Base-by-base conservation (phyloP, 2,888 invertebrate genomes). In the Caenorhabditis wallacei region DNA sequence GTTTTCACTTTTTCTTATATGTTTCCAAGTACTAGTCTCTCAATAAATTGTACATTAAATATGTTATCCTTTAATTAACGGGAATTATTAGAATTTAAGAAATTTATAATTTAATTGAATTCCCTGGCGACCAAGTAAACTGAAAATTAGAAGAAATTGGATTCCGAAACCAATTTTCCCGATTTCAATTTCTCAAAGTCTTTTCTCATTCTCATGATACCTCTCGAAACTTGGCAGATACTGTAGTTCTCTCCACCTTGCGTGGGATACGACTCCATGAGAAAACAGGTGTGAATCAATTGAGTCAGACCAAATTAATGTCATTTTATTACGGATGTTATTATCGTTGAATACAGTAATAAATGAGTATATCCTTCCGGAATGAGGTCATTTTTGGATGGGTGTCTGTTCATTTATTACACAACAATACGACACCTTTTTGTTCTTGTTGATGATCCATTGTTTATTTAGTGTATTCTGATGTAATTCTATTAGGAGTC, bases 371-470 rank as follows among this genome's bases (percentile, higher is more conserved):
- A 2, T 20, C n/a, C 64, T 66, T 53, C 66, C 37, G 66, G 66
- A 20, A 53, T 37, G 3, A 63, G 56, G 24, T 66, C 30, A 46
- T 43, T 24, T 56, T n/a, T 3, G 3, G 26, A 35, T 20, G 40
- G 53, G 40, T 63, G 56, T 56, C 56, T 43, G 26, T 40, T 37
- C 16, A 16, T 22, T 1, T 16, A 22, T 70, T 70, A 35, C 70
- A 43, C 16, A 70, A 70, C 70, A 70, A 70, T 70, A 48, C 43
- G 24, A 57, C 70, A 70, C 66, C 53, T 66, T 53, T 53, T 53
- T 53, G 20, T 0, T 24, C 7, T 8, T 24, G 18, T 51, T 53
- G 70, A 70, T 43, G 46, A 30, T 57, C 35, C 57, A 16, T 46
- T 70, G 70, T 70, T 70, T 70, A 48, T 54, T 53, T 66, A 26